These are phyloP conservation scores for Halichondria panicea DNA, from an alignment of 37 sponge, comb jelly and placozoan genomes.

Conservation along the genomic window DNA sequence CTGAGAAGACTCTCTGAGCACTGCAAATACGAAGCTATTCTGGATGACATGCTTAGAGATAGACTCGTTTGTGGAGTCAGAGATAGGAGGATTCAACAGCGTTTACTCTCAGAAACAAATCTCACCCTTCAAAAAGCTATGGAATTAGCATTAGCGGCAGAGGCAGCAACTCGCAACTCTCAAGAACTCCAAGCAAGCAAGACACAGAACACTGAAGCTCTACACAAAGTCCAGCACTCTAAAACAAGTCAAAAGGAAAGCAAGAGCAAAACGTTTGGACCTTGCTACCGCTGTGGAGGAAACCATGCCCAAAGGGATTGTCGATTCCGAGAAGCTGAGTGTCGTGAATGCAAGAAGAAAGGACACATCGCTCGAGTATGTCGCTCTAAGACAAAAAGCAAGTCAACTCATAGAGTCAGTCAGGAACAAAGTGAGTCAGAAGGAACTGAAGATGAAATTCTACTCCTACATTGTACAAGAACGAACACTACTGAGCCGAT, in stretches of 20 bases:
- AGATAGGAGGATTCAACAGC: conserved; percentile 17
- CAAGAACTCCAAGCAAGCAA: not conserved
- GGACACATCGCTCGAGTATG: conserved; percentile 26
- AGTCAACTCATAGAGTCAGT: no score
- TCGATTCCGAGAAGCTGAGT: not conserved
- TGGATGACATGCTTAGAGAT: conserved; percentile 21
- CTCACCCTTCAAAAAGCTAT: conserved; percentile 23
- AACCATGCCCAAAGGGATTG: not conserved
- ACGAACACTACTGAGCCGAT: no score
- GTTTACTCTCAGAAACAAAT: conserved; percentile 25
- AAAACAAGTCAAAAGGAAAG: no score
- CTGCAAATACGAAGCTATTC: conserved; percentile 1
- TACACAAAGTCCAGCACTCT: no score
- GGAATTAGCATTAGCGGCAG: conserved; percentile 35
- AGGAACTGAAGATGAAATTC: no score
- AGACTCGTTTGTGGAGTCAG: conserved; percentile 17
- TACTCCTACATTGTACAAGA: no score
- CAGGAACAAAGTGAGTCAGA: no score
- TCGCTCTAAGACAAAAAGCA: not conserved
- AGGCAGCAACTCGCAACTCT: conserved; percentile 29
- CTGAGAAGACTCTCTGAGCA: not conserved
- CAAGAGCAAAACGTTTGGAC: not conserved
- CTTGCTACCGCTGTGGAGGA: conserved; percentile 14
- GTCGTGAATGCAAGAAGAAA: conserved; percentile 3
- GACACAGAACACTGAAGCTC: no score